Conservation (phyloP, 2,888 invertebrate species). For the Papilio demoleus region DNA sequence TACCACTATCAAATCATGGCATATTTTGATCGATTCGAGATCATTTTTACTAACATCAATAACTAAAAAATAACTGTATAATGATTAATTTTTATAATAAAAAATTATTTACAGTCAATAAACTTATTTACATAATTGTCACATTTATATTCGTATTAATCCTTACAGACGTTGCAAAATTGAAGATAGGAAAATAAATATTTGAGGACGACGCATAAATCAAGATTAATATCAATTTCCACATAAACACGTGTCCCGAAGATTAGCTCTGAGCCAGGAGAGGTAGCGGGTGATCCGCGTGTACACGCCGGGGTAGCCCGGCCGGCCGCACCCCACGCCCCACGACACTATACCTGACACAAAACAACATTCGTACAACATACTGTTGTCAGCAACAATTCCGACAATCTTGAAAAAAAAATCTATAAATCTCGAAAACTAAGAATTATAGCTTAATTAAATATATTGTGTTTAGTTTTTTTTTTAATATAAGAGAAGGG, state of each 20-base stretch:
- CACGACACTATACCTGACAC: conserved; percentile 91
- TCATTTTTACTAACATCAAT: neutral
- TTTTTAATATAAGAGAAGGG: too few relatives aligned
- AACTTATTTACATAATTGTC: conserved; percentile 30
- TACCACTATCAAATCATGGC: conserved; percentile 3
- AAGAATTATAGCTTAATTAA: too few relatives aligned
- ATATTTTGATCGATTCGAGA: conserved; percentile 16
- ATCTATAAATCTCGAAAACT: too few relatives aligned
- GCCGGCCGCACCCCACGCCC: conserved; percentile 91
- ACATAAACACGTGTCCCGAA: conserved; percentile 90
- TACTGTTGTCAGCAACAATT: too few relatives aligned
- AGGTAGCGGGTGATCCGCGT: conserved; percentile 87
- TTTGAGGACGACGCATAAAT: conserved; percentile 19
- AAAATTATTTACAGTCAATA: conserved; percentile 14
- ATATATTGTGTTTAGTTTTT: too few relatives aligned
- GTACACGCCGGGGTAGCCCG: conserved; percentile 90
- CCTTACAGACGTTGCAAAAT: neutral
- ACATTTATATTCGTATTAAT: conserved; percentile 26
- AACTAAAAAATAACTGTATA: neutral
- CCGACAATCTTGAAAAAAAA: too few relatives aligned
- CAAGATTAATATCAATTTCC: conserved; percentile 55
- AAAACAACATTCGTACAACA: neutral
- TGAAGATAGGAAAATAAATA: conserved; percentile 24
- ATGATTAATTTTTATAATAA: conserved; percentile 12
- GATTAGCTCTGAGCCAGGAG: conserved; percentile 90